These are phyloP conservation scores for Pseudorhombus dupliciocellatus DNA, from an alignment of 2,113 vertebrate genomes.

Conservation along the genomic window DNA sequence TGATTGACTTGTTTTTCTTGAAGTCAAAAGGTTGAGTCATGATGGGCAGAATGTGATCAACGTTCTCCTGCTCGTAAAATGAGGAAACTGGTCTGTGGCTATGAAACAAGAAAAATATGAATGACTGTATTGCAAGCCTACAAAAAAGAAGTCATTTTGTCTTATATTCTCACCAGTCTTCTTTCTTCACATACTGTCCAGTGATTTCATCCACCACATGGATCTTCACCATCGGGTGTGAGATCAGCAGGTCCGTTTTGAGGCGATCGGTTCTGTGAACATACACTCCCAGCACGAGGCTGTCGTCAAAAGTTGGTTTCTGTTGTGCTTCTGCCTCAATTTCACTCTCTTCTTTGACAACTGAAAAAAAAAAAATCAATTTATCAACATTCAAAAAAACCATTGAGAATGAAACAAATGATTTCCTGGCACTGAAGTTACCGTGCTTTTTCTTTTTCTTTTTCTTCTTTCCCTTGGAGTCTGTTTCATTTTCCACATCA, in stretches of 20 bases:
- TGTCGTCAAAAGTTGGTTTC: conserved; percentile 80
- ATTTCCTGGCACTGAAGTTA: conserved; percentile 20
- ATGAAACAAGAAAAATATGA: conserved; percentile 16
- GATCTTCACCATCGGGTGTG: conserved; percentile 94
- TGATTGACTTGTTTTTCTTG: conserved; percentile 86
- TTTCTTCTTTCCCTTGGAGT: conserved; percentile 85
- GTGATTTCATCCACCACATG: conserved; percentile 89
- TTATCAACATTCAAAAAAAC: background rate
- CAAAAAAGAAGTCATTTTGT: background rate
- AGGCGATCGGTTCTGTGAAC: conserved; percentile 91
- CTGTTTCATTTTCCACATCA: conserved; percentile 67
- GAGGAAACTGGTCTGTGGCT: conserved; percentile 88
- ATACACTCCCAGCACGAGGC: conserved; percentile 89
- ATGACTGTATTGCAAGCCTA: background rate
- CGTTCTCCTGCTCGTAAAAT: conserved; percentile 86
- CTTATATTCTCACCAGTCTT: conserved; percentile 88
- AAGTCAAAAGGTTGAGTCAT: conserved; percentile 94
- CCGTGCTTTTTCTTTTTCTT: conserved; percentile 86
- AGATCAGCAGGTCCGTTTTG: conserved; percentile 88
- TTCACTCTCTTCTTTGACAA: conserved; percentile 72
- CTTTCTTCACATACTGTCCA: conserved; percentile 90
- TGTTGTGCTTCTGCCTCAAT: conserved; percentile 68
- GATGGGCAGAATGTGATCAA: conserved; percentile 88
- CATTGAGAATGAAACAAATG: background rate
- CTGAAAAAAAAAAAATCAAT: conserved; percentile 58